Conservation (phyloP, 2,797 vertebrate species). For the Todus mexicanus region DNA sequence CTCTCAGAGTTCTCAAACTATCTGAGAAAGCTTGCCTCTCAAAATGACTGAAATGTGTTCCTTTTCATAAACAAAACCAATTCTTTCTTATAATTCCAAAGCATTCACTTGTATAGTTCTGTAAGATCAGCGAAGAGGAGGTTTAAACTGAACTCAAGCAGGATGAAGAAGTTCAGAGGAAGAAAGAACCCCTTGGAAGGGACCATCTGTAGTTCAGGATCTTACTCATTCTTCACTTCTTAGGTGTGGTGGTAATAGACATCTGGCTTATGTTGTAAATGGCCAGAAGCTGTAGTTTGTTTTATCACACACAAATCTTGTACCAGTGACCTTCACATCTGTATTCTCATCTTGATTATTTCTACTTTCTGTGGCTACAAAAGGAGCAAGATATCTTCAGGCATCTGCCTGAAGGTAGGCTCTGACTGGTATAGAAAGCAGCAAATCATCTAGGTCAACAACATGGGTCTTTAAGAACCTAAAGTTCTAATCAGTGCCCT, state of each 20-base stretch:
- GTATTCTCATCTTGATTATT: background rate
- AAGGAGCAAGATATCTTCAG: background rate
- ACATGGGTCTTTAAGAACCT: background rate
- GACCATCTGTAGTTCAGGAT: background rate
- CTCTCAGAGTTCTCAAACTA: background rate
- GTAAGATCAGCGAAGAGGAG: background rate
- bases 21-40: background rate
- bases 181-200: background rate
- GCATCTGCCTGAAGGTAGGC: too few species aligned
- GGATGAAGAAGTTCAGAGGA: background rate
- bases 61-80: background rate
- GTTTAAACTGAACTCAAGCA: background rate
- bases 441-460: background rate
- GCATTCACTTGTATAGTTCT: background rate
- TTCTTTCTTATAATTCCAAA: background rate
- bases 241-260: background rate
- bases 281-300: background rate
- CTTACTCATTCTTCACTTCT: background rate
- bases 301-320: background rate
- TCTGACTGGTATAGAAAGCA: background rate
- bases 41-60: background rate
- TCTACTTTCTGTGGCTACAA: background rate
- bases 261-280: background rate
- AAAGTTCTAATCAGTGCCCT: background rate
- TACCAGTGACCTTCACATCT: background rate